Percentiles rank a stretch among this genome's conserved stretches.
Conservation (phyloP, 2,888 invertebrate genomes). For the Orchesella flavescens region DNA sequence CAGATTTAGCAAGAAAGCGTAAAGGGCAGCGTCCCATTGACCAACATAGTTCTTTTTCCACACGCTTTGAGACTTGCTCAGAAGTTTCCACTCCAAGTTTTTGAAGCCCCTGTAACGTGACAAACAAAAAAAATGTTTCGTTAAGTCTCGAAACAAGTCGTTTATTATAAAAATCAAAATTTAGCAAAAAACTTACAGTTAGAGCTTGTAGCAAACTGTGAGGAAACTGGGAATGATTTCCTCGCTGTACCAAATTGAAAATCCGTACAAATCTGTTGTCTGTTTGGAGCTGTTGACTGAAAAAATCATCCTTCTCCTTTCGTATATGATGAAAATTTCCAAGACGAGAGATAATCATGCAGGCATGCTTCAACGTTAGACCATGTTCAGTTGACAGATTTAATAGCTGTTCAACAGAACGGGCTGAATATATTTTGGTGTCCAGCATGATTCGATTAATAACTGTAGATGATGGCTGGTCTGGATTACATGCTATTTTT, state of each 20-base stretch:
- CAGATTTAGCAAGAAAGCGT: constrained; percentile 69
- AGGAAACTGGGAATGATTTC: constrained; percentile 64
- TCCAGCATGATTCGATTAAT: constrained; percentile 4
- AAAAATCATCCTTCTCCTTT: not conserved
- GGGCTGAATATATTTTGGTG: constrained; percentile 20
- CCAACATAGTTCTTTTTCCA: constrained; percentile 73
- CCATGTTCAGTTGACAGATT: constrained; percentile 72
- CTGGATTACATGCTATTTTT: not conserved
- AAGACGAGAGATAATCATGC: constrained; percentile 82
- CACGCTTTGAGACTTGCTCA: constrained; percentile 60
- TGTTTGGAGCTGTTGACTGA: constrained; percentile 75
- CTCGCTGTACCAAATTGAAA: constrained; percentile 74
- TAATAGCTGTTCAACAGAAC: constrained; percentile 38
- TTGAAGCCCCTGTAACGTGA: constrained; percentile 62
- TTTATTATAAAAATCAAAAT: no score
- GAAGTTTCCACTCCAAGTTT: constrained; percentile 64
- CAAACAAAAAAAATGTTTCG: not conserved
- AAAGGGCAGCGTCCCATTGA: constrained; percentile 72
- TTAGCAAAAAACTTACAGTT: constrained; percentile 55
- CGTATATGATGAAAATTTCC: constrained; percentile 81
- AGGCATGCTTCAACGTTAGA: constrained; percentile 81
- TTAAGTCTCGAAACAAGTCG: not conserved
- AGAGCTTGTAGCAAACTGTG: constrained; percentile 59
- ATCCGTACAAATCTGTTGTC: constrained; percentile 82
- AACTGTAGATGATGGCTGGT: not conserved